Evolutionary conservation across 2,888 invertebrate genomes (phyloP).

Genomic region (Eristalis pertinax): DNA sequence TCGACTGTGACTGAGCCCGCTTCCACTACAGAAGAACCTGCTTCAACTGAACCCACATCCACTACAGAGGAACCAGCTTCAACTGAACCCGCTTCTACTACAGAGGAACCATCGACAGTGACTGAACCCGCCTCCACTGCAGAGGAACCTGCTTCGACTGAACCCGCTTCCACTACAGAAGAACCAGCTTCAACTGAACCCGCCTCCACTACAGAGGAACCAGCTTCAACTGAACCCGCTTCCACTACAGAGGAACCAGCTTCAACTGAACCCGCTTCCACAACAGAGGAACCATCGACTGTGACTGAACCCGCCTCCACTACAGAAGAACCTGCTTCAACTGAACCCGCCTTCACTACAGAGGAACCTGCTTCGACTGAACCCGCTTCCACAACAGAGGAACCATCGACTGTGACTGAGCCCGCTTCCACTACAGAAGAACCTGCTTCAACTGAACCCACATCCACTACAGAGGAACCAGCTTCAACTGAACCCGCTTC

Average conservation of each 20-base stretch:
- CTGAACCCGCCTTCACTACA: not conserved
- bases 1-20: not conserved
- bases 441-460: not conserved
- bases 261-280: not conserved
- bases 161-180: not conserved
- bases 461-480: not conserved
- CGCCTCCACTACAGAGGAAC: not conserved
- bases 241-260: conserved; percentile 1
- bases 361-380: not conserved
- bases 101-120: not conserved
- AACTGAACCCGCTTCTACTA: not conserved
- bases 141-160: not conserved
- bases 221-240: not conserved
- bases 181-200: not conserved
- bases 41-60: not conserved
- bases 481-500: not conserved
- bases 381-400: not conserved
- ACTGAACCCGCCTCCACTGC: not conserved
- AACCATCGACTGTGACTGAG: not conserved
- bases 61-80: not conserved
- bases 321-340: conserved; percentile 4
- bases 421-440: conserved; percentile 11
- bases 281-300: not conserved
- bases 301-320: not conserved
- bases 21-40: not conserved